These are phyloP conservation scores for Clamator glandarius DNA, from an alignment of 2,797 vertebrate species.

Conservation along the genomic window DNA sequence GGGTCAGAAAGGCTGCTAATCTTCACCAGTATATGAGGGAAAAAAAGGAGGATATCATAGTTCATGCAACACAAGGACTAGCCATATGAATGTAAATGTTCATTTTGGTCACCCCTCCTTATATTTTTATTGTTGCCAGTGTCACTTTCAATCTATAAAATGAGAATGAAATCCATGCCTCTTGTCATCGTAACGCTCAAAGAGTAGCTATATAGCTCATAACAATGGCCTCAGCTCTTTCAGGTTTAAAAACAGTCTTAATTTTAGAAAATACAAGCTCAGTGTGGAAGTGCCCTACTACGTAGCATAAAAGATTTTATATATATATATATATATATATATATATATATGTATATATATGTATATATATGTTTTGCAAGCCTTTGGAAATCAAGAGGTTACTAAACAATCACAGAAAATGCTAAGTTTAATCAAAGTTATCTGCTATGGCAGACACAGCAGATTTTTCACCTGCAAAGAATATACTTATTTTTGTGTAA, in stretches of 20 bases:
- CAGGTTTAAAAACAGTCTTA: not conserved
- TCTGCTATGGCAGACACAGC: not conserved
- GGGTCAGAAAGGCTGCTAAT: not conserved
- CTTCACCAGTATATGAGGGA: not conserved
- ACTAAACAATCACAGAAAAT: not conserved
- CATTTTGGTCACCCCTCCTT: not conserved
- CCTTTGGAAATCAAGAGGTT: not conserved
- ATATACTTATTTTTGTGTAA: not conserved
- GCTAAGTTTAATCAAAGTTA: not conserved
- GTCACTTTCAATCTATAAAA: not conserved
- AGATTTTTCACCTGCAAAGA: not conserved
- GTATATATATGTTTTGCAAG: too few relatives aligned
- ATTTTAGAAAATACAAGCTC: not conserved
- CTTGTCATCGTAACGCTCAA: not conserved
- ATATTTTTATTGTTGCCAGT: not conserved
- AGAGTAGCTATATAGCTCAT: conserved; percentile 8
- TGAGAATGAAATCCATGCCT: not conserved
- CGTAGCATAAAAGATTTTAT: not conserved
- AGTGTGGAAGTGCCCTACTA: not conserved
- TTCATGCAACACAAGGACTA: not conserved
- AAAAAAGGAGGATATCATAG: not conserved
- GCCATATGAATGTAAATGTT: not conserved
- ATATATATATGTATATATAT: too few relatives aligned
- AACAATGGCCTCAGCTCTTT: conserved; percentile 1
- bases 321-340: too few relatives aligned